Evolutionary conservation across 2,888 invertebrate genomes (phyloP), one percentile per base, ranked within the genome.

Genomic region (Scaptomyza parva): DNA sequence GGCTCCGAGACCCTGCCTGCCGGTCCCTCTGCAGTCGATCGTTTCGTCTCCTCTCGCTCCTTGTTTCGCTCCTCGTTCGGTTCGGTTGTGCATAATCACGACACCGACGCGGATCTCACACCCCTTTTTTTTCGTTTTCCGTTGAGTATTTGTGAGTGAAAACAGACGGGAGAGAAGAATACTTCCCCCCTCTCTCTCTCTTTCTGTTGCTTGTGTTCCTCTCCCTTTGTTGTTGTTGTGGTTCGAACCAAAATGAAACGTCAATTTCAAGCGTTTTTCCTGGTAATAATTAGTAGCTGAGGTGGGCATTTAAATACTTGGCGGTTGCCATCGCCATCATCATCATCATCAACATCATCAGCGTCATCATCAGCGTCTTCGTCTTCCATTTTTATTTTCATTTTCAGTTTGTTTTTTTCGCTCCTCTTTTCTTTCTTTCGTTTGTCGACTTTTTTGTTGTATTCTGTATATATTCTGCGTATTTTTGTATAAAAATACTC

Each of bases 271-370:
- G 91, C 79, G 86, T 87, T 91, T 90, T 90, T 91, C 91, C 83
- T 88, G 88, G 90, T 90, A 90, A 88, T 91, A 90, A 91, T 91
- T 91, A 90, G 90, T 89, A 88, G 89, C 88, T 78, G 88, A 87
- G 89, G 89, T 89, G 89, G 89, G 88, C 80, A 90, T 89, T 89
- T 90, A 90, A 89, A 86, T 89, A 84, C 89, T 84, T 80, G 65
- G 69, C 78, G 73, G 65, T 68, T 67, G 70, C 73, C 68, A 66
- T 37, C 37, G 7, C n/a, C n/a, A 30, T 30, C 30, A 30, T 68
- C 62, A 55, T n/a, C n/a, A n/a, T n/a, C n/a, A n/a, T n/a, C n/a
- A n/a, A n/a, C n/a, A n/a, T n/a, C n/a, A n/a, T n/a, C 68, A 66
- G 17, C 37, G 7, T n/a, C n/a, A 30, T 30, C 30, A 30, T 68